Base-by-base conservation (phyloP, 2,888 invertebrate species). In the Drosophila subquinaria region DNA sequence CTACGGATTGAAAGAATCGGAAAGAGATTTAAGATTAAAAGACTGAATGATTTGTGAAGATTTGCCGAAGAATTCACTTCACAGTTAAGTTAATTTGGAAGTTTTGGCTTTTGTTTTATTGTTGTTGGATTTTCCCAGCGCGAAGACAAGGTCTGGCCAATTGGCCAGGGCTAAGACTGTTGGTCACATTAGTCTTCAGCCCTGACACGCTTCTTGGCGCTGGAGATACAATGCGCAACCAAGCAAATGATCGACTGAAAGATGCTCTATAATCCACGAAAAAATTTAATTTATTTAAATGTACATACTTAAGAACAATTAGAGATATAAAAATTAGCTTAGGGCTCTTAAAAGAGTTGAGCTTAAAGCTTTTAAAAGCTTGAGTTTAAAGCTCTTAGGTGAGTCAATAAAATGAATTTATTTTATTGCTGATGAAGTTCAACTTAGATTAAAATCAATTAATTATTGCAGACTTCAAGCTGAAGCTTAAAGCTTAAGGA, bases 1-100 rank as follows among this genome's bases (percentile, higher is more conserved):
- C 98, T 98, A 95, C 0, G 94, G 94, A 66, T 71, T 83, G 86
- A 27, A 6, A 38, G 52, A 69, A 64, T 45, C 43, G 11, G 23
- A 45, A 4, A 23, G 43, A 45, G 43, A 43, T 42, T 60, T 56
- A 2, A 61, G 47, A 67, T 71, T 71, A 52, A 17, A 13, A 27
- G 38, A 40, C 33, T 30, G 55, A 38, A 9, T 48, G 43, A 47
- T 53, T 45, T 42, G 30, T 17, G 35, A 8, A 43, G 55, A 38
- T 42, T 52, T 47, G 40, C 20, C 13, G 11, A 55, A 42, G 13
- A 47, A 43, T 47, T 60, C 11, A 36, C 60, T 53, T 45, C 51
- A 15, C n/a, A 38, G 43, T 20, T 65, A 17, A 30, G n/a, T 15
- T 30, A 2, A 30, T 8, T 30, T 53, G 53, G 15, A 35, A 38